Percentiles rank a stretch among this genome's conserved stretches.
phyloP scores from a whole-genome alignment of 2,113 vertebrate genomes.

The Centropristis striata region DNA sequence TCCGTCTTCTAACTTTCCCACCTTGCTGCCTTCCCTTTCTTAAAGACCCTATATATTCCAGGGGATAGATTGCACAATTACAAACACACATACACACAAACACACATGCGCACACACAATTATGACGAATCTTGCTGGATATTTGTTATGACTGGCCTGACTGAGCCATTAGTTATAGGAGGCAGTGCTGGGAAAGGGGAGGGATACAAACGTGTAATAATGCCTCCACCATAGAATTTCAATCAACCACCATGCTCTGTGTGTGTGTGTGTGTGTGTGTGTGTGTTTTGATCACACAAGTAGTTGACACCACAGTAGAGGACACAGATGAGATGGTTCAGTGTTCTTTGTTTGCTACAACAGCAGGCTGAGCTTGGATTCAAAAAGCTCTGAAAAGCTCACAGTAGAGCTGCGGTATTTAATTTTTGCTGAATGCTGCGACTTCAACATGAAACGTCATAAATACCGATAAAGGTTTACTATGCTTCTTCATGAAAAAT shows the following conservation, averaged over 20 bases:
- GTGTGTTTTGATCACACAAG: slow-evolving; percentile 55
- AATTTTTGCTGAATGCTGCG: slow-evolving; percentile 42
- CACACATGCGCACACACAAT: slow-evolving; percentile 54
- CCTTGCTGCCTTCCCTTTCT: slow-evolving; percentile 56
- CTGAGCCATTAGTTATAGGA: slow-evolving; percentile 86
- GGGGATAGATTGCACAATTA: slow-evolving; percentile 50
- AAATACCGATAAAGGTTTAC: slow-evolving; percentile 40
- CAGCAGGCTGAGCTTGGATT: neutral
- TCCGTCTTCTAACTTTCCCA: slow-evolving; percentile 46
- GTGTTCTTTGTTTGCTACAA: slow-evolving; percentile 43
- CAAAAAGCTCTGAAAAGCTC: neutral
- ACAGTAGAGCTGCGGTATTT: slow-evolving; percentile 5
- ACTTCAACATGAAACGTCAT: slow-evolving; percentile 31
- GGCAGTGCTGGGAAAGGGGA: slow-evolving; percentile 82
- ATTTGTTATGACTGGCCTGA: slow-evolving; percentile 87
- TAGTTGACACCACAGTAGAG: slow-evolving; percentile 65
- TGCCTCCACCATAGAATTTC: slow-evolving; percentile 81
- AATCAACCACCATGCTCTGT: slow-evolving; percentile 74
- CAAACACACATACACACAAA: slow-evolving; percentile 28
- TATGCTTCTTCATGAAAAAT: slow-evolving; percentile 47
- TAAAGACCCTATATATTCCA: slow-evolving; percentile 63
- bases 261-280: slow-evolving; percentile 28
- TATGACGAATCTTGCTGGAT: slow-evolving; percentile 85
- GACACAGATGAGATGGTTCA: slow-evolving; percentile 59
- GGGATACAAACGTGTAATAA: slow-evolving; percentile 83